A percentile compares a stretch with the other conserved stretches of the same genome.
Conservation (phyloP, 2,113 vertebrate genomes). For the Sturnus vulgaris region DNA sequence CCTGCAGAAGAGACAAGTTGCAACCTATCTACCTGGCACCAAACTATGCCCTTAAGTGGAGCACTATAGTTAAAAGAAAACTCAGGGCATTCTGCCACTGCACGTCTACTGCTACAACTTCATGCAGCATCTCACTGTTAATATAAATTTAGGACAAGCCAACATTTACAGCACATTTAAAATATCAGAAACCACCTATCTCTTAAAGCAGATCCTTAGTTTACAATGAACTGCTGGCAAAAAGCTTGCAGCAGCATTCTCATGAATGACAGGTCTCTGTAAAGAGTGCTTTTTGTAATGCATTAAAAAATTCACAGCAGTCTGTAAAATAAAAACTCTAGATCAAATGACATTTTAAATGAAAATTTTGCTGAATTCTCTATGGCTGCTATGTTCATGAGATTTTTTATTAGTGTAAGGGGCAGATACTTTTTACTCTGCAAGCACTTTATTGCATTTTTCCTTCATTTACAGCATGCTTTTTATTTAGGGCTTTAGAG, state of each 20-base stretch:
- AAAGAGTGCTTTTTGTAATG: slow-evolving; percentile 16
- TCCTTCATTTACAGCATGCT: slow-evolving; percentile 43
- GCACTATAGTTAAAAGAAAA: slow-evolving; percentile 50
- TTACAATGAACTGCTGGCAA: not conserved
- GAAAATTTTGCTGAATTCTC: slow-evolving; percentile 26
- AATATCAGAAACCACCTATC: slow-evolving; percentile 14
- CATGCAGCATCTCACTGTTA: slow-evolving; percentile 26
- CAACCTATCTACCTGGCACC: slow-evolving; percentile 70
- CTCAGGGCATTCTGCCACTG: slow-evolving; percentile 34
- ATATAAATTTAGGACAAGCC: slow-evolving; percentile 29
- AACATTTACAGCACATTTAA: slow-evolving; percentile 30
- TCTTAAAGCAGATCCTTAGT: not conserved
- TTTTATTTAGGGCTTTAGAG: slow-evolving; percentile 73
- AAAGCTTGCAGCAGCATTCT: slow-evolving; percentile 5
- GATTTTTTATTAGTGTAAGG: slow-evolving; percentile 31
- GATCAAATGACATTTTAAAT: slow-evolving; percentile 51
- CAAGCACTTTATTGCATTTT: slow-evolving; percentile 58
- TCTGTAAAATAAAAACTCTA: slow-evolving; percentile 44
- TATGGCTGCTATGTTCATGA: slow-evolving; percentile 9
- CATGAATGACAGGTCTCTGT: slow-evolving; percentile 24
- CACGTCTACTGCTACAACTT: slow-evolving; percentile 42
- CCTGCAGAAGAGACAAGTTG: slow-evolving; percentile 67
- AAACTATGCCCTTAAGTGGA: slow-evolving; percentile 35
- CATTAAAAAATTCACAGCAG: slow-evolving; percentile 40
- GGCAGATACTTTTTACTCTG: slow-evolving; percentile 28